Percentiles rank a stretch among this genome's conserved stretches.
Conservation (phyloP, 1,140 invertebrate genomes). For the Macrosteles quadrilineatus region DNA sequence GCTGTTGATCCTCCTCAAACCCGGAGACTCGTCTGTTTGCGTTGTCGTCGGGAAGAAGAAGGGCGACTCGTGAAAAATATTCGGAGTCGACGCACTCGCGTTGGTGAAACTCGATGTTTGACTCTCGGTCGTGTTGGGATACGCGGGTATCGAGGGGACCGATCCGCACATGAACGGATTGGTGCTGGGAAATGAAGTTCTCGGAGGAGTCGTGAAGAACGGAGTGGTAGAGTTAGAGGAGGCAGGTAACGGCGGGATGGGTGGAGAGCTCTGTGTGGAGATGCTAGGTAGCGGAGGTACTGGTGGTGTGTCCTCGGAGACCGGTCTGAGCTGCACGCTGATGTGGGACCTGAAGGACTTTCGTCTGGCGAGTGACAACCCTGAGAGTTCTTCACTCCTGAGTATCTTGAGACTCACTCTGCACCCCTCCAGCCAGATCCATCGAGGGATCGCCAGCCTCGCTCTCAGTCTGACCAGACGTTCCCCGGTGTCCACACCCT, state of each 20-base stretch:
- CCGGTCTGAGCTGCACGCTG: constrained; percentile 38
- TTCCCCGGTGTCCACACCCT: constrained; percentile 52
- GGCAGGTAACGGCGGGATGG: background rate
- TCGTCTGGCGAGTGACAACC: constrained; percentile 33
- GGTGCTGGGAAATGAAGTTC: background rate
- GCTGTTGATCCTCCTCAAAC: constrained; percentile 21
- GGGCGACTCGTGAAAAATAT: constrained; percentile 11
- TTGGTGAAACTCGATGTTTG: background rate
- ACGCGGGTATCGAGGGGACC: background rate
- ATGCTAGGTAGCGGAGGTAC: constrained; percentile 17
- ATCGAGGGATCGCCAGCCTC: constrained; percentile 30
- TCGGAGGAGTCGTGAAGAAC: background rate
- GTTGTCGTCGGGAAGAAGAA: background rate
- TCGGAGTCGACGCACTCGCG: background rate
- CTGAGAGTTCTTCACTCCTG: constrained; percentile 32
- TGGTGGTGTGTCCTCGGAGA: background rate
- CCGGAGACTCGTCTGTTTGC: background rate
- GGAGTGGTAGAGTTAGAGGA: constrained; percentile 5
- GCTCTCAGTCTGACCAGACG: constrained; percentile 48
- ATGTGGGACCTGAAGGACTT: constrained; percentile 44
- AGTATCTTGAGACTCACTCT: constrained; percentile 35
- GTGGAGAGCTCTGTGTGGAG: background rate
- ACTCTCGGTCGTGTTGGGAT: background rate
- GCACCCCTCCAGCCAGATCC: constrained; percentile 36
- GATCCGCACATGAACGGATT: background rate